phyloP scores from a whole-genome alignment of 1,140 invertebrate species.

The Drosophila burlai region DNA sequence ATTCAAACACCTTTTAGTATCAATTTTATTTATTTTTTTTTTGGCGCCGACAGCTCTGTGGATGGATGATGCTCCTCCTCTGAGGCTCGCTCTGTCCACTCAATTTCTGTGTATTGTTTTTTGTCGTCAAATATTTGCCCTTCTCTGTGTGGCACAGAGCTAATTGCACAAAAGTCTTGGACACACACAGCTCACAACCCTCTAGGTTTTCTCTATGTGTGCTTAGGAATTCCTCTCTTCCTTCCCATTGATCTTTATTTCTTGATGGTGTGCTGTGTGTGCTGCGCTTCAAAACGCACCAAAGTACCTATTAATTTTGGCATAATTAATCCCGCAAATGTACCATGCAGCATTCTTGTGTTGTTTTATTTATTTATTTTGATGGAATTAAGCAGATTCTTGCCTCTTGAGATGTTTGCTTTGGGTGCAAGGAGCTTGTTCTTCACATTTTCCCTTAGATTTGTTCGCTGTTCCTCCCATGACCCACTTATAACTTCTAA shows the following conservation, averaged over 20 bases:
- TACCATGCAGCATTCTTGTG: background rate
- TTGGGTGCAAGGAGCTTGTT: background rate
- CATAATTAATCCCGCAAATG: constrained; percentile 5
- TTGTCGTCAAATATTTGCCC: constrained; percentile 18
- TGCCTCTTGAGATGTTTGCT: background rate
- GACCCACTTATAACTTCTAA: background rate
- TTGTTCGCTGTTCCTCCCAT: background rate
- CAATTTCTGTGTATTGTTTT: background rate
- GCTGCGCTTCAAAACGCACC: background rate
- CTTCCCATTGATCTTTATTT: constrained; percentile 4
- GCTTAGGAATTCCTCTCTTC: background rate
- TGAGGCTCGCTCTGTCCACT: background rate
- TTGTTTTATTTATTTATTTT: background rate
- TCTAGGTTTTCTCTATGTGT: background rate
- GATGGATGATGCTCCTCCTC: background rate
- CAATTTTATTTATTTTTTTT: constrained; percentile 70
- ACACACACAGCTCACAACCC: background rate
- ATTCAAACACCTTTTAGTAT: constrained; percentile 84
- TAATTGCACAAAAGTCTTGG: constrained; percentile 21
- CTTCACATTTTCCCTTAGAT: background rate
- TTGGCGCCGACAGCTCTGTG: constrained; percentile 46
- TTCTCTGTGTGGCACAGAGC: background rate
- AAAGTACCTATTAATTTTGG: constrained; percentile 1
- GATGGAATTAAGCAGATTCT: background rate
- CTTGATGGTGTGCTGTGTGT: constrained; percentile 1